A percentile compares a stretch with the other conserved stretches of the same genome.
Evolutionary conservation across 1,140 invertebrate genomes (phyloP).

Genomic region (Lasioglossum baleicum): DNA sequence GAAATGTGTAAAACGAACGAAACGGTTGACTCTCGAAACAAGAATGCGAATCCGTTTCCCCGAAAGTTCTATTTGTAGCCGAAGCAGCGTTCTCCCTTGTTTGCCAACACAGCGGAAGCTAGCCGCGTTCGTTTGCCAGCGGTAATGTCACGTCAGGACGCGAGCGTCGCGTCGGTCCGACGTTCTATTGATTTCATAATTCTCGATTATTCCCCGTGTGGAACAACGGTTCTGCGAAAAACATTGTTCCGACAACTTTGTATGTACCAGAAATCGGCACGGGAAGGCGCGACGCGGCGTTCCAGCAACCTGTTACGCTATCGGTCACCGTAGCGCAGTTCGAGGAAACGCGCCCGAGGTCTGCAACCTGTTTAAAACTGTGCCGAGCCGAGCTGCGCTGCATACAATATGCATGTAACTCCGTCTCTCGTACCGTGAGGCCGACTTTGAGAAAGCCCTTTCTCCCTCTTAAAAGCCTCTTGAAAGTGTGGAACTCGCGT

Average conservation of each 20-base stretch:
- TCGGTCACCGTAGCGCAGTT: slow-evolving; percentile 24
- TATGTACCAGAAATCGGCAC: not conserved
- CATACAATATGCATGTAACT: not conserved
- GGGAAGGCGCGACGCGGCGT: not conserved
- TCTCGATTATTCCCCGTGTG: no score
- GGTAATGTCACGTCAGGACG: no score
- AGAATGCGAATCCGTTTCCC: no score
- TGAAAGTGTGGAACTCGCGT: slow-evolving; percentile 10
- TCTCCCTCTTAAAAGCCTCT: not conserved
- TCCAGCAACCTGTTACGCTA: slow-evolving; percentile 36
- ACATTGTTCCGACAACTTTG: not conserved
- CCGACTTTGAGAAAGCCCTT: not conserved
- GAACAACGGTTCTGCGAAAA: not conserved
- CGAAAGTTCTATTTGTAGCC: no score
- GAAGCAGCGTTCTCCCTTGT: no score
- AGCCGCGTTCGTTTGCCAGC: no score
- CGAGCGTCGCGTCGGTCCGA: no score
- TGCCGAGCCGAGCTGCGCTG: not conserved
- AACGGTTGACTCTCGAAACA: no score
- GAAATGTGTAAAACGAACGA: no score
- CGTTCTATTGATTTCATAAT: no score
- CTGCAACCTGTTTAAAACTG: slow-evolving; percentile 33
- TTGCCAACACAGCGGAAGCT: no score
- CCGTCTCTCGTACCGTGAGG: not conserved
- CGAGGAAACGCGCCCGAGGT: slow-evolving; percentile 34